Percentiles rank a stretch among this genome's conserved stretches.
Conservation (phyloP, 2,888 invertebrate species). For the Dolichopus griseipennis region DNA sequence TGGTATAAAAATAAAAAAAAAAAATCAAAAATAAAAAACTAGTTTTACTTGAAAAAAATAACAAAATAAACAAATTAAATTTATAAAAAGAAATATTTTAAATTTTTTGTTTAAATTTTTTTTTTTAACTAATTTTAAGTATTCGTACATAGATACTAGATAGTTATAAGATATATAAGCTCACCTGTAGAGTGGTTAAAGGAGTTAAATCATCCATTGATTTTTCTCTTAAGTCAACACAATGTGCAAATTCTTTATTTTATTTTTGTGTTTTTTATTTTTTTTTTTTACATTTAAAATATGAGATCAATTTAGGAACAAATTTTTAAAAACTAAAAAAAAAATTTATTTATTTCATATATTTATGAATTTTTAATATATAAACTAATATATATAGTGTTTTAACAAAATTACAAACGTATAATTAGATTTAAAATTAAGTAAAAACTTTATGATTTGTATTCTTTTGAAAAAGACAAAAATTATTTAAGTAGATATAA, state of each 20-base stretch:
- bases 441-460: no score
- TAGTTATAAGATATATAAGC: background rate
- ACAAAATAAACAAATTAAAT: no score
- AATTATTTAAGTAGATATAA: background rate
- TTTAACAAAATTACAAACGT: no score
- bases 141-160: no score
- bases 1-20: background rate
- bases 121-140: no score
- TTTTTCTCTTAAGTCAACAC: slow-evolving; percentile 22
- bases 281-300: background rate
- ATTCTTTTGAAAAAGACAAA: no score
- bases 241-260: no score
- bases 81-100: no score
- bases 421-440: no score
- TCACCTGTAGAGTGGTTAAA: slow-evolving; percentile 29
- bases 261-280: background rate
- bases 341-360: background rate
- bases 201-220: slow-evolving; percentile 35
- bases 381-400: no score
- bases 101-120: no score
- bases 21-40: slow-evolving; percentile 11
- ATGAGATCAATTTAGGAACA: background rate
- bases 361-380: background rate
- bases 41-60: background rate
- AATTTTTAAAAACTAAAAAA: background rate